Evolutionary conservation across 1,140 invertebrate species (phyloP).

Genomic region (Zophobas morio): DNA sequence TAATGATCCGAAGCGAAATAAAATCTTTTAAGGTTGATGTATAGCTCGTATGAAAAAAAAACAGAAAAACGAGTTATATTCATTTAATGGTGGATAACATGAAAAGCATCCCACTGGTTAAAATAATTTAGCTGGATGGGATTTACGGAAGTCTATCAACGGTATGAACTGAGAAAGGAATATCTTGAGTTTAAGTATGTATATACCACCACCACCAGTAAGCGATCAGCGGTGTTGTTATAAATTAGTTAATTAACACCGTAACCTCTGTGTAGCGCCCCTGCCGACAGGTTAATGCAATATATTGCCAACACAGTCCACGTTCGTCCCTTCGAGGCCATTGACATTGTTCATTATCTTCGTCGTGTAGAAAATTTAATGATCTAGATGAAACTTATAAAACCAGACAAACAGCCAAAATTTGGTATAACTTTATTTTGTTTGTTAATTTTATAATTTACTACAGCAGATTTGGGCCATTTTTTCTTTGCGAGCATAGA

Average conservation of each 20-base stretch:
- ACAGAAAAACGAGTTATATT: slow-evolving; percentile 28
- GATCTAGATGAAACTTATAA: no score
- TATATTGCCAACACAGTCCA: slow-evolving; percentile 49
- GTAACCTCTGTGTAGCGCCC: slow-evolving; percentile 56
- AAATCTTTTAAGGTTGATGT: slow-evolving; percentile 21
- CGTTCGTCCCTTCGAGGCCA: slow-evolving; percentile 33
- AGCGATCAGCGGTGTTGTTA: slow-evolving; percentile 52
- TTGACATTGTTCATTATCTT: slow-evolving; percentile 20
- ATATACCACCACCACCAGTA: no score
- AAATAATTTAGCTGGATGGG: slow-evolving; percentile 49
- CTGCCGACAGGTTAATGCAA: slow-evolving; percentile 56
- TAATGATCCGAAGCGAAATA: slow-evolving; percentile 40
- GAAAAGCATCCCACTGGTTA: slow-evolving; percentile 52
- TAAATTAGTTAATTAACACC: slow-evolving; percentile 59
- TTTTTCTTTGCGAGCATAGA: no score
- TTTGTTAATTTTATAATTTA: no score
- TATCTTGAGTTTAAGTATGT: slow-evolving; percentile 25
- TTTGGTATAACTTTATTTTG: no score
- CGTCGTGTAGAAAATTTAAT: no score
- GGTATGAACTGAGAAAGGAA: slow-evolving; percentile 2
- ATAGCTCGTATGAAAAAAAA: slow-evolving; percentile 24
- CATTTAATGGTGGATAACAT: slow-evolving; percentile 45
- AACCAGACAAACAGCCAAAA: no score
- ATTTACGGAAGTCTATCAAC: slow-evolving; percentile 50
- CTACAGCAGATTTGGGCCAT: no score